Evolutionary conservation across 2,113 vertebrate species (phyloP).

Genomic region (Poeciliopsis turrubarensis): DNA sequence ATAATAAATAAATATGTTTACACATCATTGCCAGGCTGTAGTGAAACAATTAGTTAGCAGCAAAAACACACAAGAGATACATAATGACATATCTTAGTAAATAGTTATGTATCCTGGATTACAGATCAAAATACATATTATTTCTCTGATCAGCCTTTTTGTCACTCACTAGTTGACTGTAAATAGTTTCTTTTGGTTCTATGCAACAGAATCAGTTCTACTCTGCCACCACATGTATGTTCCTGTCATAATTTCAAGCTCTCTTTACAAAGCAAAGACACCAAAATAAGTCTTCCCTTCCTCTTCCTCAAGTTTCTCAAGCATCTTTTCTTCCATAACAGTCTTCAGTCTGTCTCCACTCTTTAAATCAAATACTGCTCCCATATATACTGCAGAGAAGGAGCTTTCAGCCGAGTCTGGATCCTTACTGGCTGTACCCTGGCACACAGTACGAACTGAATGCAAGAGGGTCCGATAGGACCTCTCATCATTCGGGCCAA

Average conservation of each 20-base stretch:
- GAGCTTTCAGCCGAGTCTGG: not conserved
- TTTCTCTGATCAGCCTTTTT: not conserved
- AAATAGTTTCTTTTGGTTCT: not conserved
- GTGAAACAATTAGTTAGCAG: constrained; percentile 20
- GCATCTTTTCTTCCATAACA: constrained; percentile 13
- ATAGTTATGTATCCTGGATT: not conserved
- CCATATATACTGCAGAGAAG: constrained; percentile 72
- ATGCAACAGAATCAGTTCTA: not conserved
- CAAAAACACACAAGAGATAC: constrained; percentile 3
- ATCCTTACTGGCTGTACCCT: not conserved
- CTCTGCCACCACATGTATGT: too few species aligned
- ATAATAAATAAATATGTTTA: not conserved
- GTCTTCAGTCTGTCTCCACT: constrained; percentile 65
- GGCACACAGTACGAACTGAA: constrained; percentile 64
- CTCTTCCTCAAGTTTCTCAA: constrained; percentile 28
- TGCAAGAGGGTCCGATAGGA: constrained; percentile 64
- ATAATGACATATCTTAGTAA: not conserved
- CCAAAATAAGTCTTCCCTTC: constrained; percentile 77
- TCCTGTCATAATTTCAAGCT: not conserved
- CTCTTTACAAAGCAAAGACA: constrained; percentile 73
- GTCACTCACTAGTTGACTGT: not conserved
- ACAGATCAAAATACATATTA: not conserved
- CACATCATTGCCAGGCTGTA: constrained; percentile 24
- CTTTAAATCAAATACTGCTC: constrained; percentile 73
- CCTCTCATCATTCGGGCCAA: not conserved